phyloP scores from a whole-genome alignment of 2,888 invertebrate species.

The Dioctria linearis region DNA sequence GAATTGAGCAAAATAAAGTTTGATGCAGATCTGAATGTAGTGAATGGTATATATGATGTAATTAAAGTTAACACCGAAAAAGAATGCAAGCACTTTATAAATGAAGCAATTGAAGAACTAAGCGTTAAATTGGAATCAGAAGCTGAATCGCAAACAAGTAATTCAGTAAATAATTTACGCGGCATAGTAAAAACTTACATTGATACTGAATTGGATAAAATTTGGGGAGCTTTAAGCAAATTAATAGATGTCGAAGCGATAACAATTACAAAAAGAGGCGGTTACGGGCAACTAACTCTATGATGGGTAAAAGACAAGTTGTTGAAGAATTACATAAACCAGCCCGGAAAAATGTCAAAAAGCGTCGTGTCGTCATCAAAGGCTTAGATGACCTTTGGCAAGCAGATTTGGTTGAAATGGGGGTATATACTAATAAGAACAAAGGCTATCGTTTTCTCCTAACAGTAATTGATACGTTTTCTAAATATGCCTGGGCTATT shows the following conservation, averaged over 20 bases:
- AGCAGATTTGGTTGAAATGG: conserved; percentile 68
- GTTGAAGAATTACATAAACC: conserved; percentile 67
- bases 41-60: neutral
- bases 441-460: conserved; percentile 65
- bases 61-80: neutral
- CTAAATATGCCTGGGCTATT: conserved; percentile 67
- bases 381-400: conserved; percentile 70
- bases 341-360: conserved; percentile 65
- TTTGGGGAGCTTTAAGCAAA: neutral
- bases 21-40: no score
- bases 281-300: neutral
- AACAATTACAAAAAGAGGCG: neutral
- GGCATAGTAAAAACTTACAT: neutral
- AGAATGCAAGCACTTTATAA: no score
- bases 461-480: conserved; percentile 67
- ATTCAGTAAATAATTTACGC: no score
- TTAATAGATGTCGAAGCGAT: neutral
- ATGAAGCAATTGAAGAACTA: neutral
- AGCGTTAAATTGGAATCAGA: neutral
- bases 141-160: no score
- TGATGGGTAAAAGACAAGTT: conserved; percentile 57
- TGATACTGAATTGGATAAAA: neutral
- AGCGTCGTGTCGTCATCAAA: conserved; percentile 64
- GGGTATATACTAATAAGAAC: conserved; percentile 63
- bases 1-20: neutral